phyloP scores from a whole-genome alignment of 2,113 vertebrate genomes.

The Hepsetus odoe region DNA sequence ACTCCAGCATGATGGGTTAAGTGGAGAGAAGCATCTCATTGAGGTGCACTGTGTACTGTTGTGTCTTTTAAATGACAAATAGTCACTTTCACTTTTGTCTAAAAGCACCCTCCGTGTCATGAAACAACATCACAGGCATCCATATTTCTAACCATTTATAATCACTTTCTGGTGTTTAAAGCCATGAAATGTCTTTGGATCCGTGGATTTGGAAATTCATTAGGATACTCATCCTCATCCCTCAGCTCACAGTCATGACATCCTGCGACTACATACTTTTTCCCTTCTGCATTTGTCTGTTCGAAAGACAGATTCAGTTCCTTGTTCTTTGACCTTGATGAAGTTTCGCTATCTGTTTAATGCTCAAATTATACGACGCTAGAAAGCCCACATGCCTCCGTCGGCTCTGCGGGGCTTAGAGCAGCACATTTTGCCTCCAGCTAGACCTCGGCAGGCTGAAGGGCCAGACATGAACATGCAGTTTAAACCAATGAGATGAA shows the following conservation, averaged over 20 bases:
- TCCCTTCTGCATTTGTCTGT: background rate
- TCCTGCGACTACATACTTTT: background rate
- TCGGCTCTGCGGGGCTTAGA: background rate
- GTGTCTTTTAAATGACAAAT: no score
- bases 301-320: conserved; percentile 12
- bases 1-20: no score
- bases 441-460: conserved; percentile 1
- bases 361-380: background rate
- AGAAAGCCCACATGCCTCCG: background rate
- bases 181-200: no score
- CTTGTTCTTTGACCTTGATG: conserved; percentile 13
- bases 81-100: no score
- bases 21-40: no score
- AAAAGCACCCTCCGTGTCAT: no score
- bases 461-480: background rate
- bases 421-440: background rate
- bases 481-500: background rate
- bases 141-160: no score
- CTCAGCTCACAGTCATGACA: background rate
- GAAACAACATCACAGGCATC: no score
- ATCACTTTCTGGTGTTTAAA: no score
- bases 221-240: background rate
- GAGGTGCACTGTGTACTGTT: no score
- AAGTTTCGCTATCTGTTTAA: background rate
- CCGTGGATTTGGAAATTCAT: background rate